Conservation (phyloP, 2,797 vertebrate species). For the Salmo trutta region DNA sequence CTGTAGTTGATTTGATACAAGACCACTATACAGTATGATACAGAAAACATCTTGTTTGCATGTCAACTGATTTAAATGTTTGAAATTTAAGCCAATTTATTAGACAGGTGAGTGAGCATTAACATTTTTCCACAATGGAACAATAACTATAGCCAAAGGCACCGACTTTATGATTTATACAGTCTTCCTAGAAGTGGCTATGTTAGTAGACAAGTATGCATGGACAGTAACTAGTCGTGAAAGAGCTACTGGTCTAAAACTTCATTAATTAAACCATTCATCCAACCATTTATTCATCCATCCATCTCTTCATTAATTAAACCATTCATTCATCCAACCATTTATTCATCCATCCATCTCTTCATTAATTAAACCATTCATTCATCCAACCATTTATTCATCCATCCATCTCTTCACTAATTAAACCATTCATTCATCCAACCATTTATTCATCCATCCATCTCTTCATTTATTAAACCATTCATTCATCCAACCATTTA, state of each 20-base stretch:
- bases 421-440: neutral
- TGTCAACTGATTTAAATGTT: neutral
- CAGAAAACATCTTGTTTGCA: neutral
- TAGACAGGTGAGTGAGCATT: no score
- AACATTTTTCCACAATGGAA: neutral
- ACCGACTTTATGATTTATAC: no score
- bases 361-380: neutral
- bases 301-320: no score
- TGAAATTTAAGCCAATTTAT: neutral
- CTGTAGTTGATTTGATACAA: neutral
- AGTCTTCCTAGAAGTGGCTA: neutral
- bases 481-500: no score
- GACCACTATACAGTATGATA: neutral
- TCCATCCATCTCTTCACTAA: neutral
- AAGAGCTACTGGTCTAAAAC: no score
- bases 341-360: no score
- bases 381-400: no score
- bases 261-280: neutral
- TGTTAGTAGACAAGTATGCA: neutral
- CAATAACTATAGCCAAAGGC: neutral
- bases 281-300: no score
- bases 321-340: no score
- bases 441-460: no score
- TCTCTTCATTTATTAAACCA: neutral
- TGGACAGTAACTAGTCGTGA: neutral